These are phyloP conservation scores for Chinchilla lanigera DNA, from an alignment of 2,113 vertebrate genomes.

Conservation along the genomic window DNA sequence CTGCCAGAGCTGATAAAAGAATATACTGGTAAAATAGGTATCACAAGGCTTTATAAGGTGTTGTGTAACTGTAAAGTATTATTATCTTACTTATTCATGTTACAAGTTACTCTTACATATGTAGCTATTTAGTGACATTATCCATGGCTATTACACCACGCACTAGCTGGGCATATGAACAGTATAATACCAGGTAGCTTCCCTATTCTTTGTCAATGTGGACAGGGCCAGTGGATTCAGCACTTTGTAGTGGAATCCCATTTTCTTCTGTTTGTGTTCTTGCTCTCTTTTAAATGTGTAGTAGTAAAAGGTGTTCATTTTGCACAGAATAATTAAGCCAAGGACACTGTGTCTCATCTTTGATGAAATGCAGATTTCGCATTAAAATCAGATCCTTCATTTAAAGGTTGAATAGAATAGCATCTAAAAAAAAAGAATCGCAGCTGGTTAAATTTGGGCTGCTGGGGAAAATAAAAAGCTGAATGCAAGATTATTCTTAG, in stretches of 20 bases:
- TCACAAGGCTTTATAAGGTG: neutral
- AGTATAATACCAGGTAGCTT: rapidly evolving
- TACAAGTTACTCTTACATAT: neutral
- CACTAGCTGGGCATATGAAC: neutral
- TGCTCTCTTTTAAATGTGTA: neutral
- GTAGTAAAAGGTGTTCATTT: slow-evolving; percentile 53
- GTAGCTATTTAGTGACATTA: neutral
- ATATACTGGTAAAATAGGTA: neutral
- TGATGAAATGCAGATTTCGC: slow-evolving; percentile 66
- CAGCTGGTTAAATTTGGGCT: slow-evolving; percentile 68
- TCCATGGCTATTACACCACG: rapidly evolving
- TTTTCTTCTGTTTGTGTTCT: neutral
- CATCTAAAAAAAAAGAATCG: slow-evolving; percentile 69
- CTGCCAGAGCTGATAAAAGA: neutral
- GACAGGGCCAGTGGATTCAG: neutral
- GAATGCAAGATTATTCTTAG: slow-evolving; percentile 70
- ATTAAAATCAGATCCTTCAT: slow-evolving; percentile 69
- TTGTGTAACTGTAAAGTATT: neutral
- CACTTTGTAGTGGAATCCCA: neutral
- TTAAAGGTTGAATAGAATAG: slow-evolving; percentile 71
- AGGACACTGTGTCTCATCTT: slow-evolving; percentile 45
- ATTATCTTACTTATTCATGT: neutral
- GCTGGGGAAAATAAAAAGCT: slow-evolving; percentile 45
- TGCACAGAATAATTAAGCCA: slow-evolving; percentile 61
- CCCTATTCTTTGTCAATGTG: neutral